These are phyloP conservation scores for Peromyscus nudipes DNA, from an alignment of 2,797 vertebrate genomes.

Conservation along the genomic window DNA sequence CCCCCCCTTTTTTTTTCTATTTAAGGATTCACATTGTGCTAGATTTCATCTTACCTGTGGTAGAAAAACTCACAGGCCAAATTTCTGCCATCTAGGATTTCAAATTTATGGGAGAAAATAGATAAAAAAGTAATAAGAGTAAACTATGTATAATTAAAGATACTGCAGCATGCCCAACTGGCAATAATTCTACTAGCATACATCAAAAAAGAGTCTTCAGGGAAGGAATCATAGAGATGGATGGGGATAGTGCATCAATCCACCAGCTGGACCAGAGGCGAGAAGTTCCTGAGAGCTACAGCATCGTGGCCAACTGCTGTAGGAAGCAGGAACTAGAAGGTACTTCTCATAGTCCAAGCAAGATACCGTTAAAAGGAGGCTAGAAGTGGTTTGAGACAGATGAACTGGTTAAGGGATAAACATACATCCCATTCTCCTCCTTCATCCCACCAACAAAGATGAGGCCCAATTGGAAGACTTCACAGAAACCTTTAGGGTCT, in stretches of 20 bases:
- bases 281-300: not conserved
- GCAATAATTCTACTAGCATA: not conserved
- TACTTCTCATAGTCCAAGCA: not conserved
- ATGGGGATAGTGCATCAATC: not conserved
- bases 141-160: not conserved
- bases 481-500: not conserved
- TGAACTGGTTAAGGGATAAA: not conserved
- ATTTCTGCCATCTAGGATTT: not conserved
- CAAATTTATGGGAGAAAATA: not conserved
- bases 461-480: not conserved
- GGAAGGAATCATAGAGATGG: not conserved
- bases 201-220: not conserved
- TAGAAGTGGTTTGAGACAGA: not conserved
- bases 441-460: not conserved
- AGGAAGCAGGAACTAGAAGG: not conserved
- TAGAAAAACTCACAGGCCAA: not conserved
- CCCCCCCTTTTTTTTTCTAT: not conserved
- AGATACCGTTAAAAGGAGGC: not conserved
- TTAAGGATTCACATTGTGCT: not conserved
- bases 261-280: rapidly evolving
- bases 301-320: not conserved
- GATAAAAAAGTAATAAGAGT: not conserved
- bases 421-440: not conserved
- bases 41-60: not conserved
- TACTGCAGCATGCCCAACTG: no score